Conservation (phyloP, 2,888 invertebrate species). For the Tricholauxania praeusta region DNA sequence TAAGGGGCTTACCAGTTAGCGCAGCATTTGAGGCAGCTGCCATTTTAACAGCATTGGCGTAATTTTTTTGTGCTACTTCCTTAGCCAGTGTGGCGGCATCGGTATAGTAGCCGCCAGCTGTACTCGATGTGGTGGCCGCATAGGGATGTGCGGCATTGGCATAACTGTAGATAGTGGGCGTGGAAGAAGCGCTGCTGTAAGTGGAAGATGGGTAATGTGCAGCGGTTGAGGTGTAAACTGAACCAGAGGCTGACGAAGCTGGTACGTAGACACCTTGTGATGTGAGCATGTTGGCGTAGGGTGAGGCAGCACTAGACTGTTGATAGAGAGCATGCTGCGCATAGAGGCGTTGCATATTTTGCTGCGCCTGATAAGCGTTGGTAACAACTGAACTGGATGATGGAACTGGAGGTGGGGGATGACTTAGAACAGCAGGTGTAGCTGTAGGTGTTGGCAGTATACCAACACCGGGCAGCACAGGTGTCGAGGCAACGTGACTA, state of each 20-base stretch:
- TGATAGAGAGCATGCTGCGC: constrained; percentile 48
- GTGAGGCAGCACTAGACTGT: constrained; percentile 38
- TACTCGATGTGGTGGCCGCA: constrained; percentile 49
- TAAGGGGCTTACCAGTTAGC: constrained; percentile 69
- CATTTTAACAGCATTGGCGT: constrained; percentile 79
- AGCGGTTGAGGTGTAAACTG: constrained; percentile 37
- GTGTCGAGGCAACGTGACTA: neutral
- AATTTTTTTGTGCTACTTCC: constrained; percentile 86
- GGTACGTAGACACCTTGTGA: constrained; percentile 42
- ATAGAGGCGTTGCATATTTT: constrained; percentile 55
- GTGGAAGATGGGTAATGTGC: constrained; percentile 41
- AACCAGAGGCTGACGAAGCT: constrained; percentile 34
- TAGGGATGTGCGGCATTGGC: constrained; percentile 42
- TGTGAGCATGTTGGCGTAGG: constrained; percentile 39
- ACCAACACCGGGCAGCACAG: constrained; percentile 37
- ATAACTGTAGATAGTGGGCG: constrained; percentile 52
- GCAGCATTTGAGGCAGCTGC: constrained; percentile 69
- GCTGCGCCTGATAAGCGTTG: constrained; percentile 50
- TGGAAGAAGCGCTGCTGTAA: constrained; percentile 48
- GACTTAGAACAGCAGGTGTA: constrained; percentile 1
- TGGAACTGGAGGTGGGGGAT: constrained; percentile 19
- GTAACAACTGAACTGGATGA: constrained; percentile 45
- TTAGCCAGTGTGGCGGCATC: constrained; percentile 80
- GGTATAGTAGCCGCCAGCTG: constrained; percentile 55
- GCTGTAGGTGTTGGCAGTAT: constrained; percentile 51